These are phyloP conservation scores for Epinephelus lanceolatus DNA, from an alignment of 2,113 vertebrate species.

Conservation along the genomic window DNA sequence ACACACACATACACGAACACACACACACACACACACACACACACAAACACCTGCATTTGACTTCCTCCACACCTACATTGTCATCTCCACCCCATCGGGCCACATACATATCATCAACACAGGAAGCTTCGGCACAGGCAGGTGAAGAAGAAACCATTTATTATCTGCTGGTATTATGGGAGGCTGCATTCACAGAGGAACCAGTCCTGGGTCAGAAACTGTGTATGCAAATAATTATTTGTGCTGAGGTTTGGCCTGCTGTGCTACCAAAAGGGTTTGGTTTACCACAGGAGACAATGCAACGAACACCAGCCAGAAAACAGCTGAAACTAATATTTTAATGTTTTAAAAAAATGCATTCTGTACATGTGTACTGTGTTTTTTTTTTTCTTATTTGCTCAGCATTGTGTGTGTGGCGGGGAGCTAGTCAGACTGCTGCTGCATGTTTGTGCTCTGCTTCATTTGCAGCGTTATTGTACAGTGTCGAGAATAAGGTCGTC, in stretches of 20 bases:
- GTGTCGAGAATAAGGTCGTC: conserved; percentile 66
- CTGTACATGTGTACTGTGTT: neutral
- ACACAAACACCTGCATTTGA: conserved; percentile 74
- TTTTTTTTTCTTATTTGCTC: neutral
- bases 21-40: conserved; percentile 30
- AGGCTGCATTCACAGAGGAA: conserved; percentile 57
- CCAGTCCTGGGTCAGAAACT: conserved; percentile 43
- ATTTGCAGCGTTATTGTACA: conserved; percentile 35
- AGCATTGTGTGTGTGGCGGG: neutral
- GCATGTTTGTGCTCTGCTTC: conserved; percentile 35
- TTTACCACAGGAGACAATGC: conserved; percentile 45
- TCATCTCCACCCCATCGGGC: conserved; percentile 67
- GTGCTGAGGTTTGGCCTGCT: conserved; percentile 48
- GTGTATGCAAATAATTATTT: conserved; percentile 61
- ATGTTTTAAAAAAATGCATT: neutral
- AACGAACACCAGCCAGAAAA: conserved; percentile 22
- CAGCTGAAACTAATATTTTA: conserved; percentile 10
- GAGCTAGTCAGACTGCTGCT: neutral
- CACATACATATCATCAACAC: conserved; percentile 79
- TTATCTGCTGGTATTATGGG: conserved; percentile 61
- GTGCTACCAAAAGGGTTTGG: neutral
- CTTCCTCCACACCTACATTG: conserved; percentile 79
- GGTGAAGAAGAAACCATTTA: conserved; percentile 75
- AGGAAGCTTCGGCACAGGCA: conserved; percentile 74
- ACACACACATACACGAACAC: conserved; percentile 37